phyloP scores from a whole-genome alignment of 2,113 vertebrate genomes.

The Setophaga petechia region DNA sequence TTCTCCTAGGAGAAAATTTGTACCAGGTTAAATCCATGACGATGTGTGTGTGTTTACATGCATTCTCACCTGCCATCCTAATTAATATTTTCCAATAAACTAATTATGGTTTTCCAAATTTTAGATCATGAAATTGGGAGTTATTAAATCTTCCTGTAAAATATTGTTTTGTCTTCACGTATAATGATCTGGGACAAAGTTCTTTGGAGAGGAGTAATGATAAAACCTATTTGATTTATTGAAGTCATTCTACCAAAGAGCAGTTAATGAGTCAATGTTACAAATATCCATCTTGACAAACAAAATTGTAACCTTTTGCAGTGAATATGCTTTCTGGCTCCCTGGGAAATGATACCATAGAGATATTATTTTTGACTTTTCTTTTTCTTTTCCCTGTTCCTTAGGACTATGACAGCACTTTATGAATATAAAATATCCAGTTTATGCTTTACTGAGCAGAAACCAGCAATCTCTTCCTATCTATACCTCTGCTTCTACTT shows the following conservation, averaged over 20 bases:
- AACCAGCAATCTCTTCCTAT: neutral
- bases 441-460: neutral
- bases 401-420: neutral
- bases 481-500: neutral
- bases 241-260: neutral
- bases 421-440: neutral
- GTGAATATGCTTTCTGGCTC: neutral
- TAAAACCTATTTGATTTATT: neutral
- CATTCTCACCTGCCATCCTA: neutral
- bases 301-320: neutral
- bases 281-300: neutral
- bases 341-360: neutral
- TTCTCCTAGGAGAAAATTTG: neutral
- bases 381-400: neutral
- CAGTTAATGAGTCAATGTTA: neutral
- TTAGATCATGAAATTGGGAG: neutral
- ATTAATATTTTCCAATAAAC: neutral
- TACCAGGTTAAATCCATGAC: neutral
- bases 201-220: neutral
- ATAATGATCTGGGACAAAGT: neutral
- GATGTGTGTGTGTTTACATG: neutral
- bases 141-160: neutral
- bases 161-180: neutral
- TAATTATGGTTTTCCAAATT: neutral
- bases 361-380: neutral